These are phyloP conservation scores for Caranx melampygus DNA, from an alignment of 2,113 vertebrate genomes.

Conservation along the genomic window DNA sequence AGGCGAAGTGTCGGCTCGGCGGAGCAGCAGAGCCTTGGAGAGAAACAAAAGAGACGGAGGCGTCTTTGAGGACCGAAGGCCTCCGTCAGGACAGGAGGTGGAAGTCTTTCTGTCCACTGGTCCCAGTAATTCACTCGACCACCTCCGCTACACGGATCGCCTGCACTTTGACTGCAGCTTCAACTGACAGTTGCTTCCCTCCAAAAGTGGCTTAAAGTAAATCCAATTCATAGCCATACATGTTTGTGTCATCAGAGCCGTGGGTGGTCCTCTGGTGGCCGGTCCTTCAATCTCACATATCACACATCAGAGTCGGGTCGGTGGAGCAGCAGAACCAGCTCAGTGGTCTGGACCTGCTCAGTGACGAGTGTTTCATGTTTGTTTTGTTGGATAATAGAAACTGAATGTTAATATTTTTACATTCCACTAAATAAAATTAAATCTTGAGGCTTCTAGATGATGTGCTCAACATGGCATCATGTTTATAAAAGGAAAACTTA, in stretches of 20 bases:
- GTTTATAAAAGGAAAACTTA: neutral
- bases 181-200: neutral
- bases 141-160: neutral
- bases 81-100: neutral
- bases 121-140: neutral
- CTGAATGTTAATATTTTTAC: constrained; percentile 52
- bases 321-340: neutral
- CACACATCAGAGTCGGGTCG: neutral
- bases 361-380: neutral
- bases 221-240: neutral
- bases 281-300: neutral
- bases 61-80: neutral
- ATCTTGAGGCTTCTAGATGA: constrained; percentile 16
- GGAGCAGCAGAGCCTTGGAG: constrained; percentile 5
- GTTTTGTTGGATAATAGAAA: constrained; percentile 12
- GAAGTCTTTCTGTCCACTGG: neutral
- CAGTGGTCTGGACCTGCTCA: neutral
- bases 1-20: neutral
- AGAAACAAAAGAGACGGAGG: neutral
- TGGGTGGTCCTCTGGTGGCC: neutral
- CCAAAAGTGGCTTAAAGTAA: neutral
- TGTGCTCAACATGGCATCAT: neutral
- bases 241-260: neutral
- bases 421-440: constrained; percentile 47
- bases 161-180: neutral